Percentiles rank a stretch among this genome's conserved stretches.
Conservation (phyloP, 2,113 vertebrate species). For the Ellobius talpinus region DNA sequence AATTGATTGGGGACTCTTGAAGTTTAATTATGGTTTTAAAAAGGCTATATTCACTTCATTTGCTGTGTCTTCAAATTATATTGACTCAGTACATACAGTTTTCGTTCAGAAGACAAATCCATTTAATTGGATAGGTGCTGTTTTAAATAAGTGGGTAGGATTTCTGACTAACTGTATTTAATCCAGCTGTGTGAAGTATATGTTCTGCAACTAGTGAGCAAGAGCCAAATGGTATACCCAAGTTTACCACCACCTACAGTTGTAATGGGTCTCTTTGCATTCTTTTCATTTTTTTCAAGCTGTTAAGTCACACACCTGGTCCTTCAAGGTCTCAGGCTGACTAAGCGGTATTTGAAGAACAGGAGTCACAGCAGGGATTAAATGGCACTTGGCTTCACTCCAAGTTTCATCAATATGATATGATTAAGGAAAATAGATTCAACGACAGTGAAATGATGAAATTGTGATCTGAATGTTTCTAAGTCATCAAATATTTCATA, state of each 20-base stretch:
- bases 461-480: neutral
- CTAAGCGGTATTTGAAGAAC: conserved; percentile 49
- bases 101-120: neutral
- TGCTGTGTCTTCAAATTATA: neutral
- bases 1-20: neutral
- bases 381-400: conserved; percentile 42
- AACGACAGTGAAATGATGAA: neutral
- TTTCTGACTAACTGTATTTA: neutral
- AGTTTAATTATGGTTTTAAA: neutral
- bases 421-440: conserved; percentile 49
- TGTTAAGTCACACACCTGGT: neutral
- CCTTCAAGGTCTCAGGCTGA: neutral
- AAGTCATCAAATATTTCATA: neutral
- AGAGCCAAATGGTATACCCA: neutral
- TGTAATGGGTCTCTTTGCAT: neutral
- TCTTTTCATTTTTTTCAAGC: neutral
- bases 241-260: neutral
- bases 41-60: neutral
- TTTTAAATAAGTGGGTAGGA: neutral
- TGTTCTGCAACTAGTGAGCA: neutral
- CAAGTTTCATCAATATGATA: conserved; percentile 6
- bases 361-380: neutral
- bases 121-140: neutral
- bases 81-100: neutral
- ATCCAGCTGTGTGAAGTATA: neutral